These are phyloP conservation scores for Nannoperca australis DNA, from an alignment of 2,797 vertebrate genomes.

Conservation along the genomic window DNA sequence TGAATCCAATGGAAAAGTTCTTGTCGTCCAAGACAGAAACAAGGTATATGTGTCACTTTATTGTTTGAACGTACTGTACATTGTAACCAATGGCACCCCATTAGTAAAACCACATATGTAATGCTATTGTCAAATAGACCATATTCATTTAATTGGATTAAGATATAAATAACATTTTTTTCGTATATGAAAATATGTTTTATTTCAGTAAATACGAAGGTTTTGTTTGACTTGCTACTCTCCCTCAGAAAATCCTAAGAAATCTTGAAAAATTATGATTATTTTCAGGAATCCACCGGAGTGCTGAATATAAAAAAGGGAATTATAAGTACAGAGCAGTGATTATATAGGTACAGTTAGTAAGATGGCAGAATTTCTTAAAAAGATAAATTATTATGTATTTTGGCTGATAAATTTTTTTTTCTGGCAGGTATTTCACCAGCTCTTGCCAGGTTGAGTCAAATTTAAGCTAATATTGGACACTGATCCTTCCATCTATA, in stretches of 20 bases:
- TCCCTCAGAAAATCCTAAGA: background rate
- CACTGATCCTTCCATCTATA: slow-evolving; percentile 6
- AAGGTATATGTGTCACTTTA: slow-evolving; percentile 81
- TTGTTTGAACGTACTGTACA: background rate
- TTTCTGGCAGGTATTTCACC: background rate
- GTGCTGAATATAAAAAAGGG: background rate
- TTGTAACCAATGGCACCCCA: background rate
- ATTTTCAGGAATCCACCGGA: background rate
- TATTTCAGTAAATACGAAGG: background rate
- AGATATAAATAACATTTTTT: background rate
- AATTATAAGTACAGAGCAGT: background rate
- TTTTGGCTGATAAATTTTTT: no score
- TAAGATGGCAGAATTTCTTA: background rate
- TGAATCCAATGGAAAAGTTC: slow-evolving; percentile 89
- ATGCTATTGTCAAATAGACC: background rate
- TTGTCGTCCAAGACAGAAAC: slow-evolving; percentile 95
- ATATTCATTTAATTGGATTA: background rate
- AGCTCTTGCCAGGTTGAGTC: background rate
- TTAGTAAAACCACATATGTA: background rate
- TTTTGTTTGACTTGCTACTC: no score
- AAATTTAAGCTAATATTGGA: slow-evolving; percentile 1
- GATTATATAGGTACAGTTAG: background rate
- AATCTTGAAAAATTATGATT: background rate
- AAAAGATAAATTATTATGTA: background rate
- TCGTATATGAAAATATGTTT: background rate